phyloP scores from a whole-genome alignment of 2,797 vertebrate genomes.

The Brotogeris chrysoptera region DNA sequence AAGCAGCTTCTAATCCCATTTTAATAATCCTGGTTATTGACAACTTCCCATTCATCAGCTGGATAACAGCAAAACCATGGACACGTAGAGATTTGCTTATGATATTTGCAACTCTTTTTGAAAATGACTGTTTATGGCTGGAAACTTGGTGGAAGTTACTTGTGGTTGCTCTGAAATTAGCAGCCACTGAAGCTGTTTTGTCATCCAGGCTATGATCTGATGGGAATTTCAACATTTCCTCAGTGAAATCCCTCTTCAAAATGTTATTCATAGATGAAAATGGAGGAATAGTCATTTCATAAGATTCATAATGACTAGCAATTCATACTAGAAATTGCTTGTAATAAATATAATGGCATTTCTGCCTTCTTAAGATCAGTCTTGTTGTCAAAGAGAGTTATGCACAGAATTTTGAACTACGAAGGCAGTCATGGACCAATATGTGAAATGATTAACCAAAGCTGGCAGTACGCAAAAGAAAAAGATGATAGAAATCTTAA shows the following conservation, averaged over 20 bases:
- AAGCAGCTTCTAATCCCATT: not conserved
- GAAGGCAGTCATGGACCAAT: not conserved
- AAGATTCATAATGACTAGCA: not conserved
- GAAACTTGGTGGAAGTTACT: not conserved
- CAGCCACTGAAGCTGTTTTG: not conserved
- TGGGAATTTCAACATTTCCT: not conserved
- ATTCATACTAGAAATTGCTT: not conserved
- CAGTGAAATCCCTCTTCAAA: not conserved
- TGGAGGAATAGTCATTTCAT: not conserved
- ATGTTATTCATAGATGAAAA: not conserved
- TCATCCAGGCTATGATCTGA: not conserved
- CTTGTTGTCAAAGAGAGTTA: conserved; percentile 9
- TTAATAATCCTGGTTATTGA: not conserved
- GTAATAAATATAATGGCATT: not conserved
- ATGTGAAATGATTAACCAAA: not conserved
- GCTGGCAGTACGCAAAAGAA: not conserved
- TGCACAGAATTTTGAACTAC: not conserved
- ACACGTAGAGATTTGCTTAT: not conserved
- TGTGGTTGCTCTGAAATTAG: not conserved
- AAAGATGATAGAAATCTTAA: not conserved
- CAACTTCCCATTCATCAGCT: not conserved
- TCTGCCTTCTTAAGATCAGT: not conserved
- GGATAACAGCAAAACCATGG: not conserved
- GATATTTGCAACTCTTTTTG: not conserved
- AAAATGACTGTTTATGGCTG: not conserved